phyloP scores from a whole-genome alignment of 2,113 vertebrate species.

The Lipophrys pholis region DNA sequence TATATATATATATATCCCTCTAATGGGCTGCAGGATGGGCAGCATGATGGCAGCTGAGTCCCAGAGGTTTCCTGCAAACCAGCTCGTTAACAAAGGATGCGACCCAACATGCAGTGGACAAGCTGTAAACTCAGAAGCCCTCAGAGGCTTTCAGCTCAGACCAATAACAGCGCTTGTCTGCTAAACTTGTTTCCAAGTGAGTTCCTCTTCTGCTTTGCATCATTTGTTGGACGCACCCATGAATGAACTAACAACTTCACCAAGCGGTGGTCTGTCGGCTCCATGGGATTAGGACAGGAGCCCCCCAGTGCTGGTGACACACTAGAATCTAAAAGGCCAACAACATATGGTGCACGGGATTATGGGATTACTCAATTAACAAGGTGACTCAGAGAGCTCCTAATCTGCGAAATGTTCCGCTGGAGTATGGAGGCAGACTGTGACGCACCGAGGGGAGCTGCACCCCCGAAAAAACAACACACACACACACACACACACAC shows the following conservation, averaged over 20 bases:
- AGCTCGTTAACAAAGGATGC: too few relatives aligned
- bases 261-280: constrained; percentile 33
- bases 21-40: too few relatives aligned
- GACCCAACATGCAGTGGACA: too few relatives aligned
- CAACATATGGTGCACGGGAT: constrained; percentile 88
- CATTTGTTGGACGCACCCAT: constrained; percentile 27
- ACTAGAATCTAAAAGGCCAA: constrained; percentile 78
- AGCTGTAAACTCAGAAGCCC: too few relatives aligned
- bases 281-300: constrained; percentile 31
- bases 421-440: constrained; percentile 46
- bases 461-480: too few relatives aligned
- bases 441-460: constrained; percentile 24
- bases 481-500: too few relatives aligned
- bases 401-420: constrained; percentile 76
- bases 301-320: constrained; percentile 41
- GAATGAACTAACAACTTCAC: constrained; percentile 26
- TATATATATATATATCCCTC: too few relatives aligned
- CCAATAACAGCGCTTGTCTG: too few relatives aligned
- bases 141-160: too few relatives aligned
- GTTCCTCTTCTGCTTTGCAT: background rate
- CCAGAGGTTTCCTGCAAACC: too few relatives aligned
- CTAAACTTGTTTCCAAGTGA: constrained; percentile 23
- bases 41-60: too few relatives aligned
- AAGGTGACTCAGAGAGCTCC: constrained; percentile 77
- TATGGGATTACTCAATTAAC: constrained; percentile 89